Evolutionary conservation across 2,888 invertebrate genomes (phyloP).

Genomic region (Mesochorus sp.): DNA sequence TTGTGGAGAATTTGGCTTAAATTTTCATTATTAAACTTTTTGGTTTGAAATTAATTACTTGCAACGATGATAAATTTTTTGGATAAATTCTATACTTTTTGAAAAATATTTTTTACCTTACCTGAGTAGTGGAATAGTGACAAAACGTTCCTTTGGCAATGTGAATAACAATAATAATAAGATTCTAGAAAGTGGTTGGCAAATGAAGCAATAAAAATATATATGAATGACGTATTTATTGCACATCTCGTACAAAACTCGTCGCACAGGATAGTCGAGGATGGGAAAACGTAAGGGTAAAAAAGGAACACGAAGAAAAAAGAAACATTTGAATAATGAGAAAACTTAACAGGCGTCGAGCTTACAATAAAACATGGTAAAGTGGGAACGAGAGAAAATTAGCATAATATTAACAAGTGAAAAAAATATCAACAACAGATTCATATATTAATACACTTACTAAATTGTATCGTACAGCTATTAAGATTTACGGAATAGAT

Average conservation of each 20-base stretch:
- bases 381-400: conserved; percentile 60
- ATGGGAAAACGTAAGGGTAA: neutral
- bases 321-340: conserved; percentile 57
- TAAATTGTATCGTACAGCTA: conserved; percentile 33
- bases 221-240: conserved; percentile 68
- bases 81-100: no score
- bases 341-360: conserved; percentile 67
- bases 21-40: conserved; percentile 75
- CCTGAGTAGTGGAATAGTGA: no score
- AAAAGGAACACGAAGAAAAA: conserved; percentile 6
- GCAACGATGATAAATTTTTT: no score
- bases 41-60: no score
- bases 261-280: conserved; percentile 60
- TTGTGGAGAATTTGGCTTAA: conserved; percentile 70
- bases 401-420: conserved; percentile 64
- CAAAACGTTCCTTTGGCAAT: neutral
- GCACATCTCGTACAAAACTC: conserved; percentile 64
- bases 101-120: no score
- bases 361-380: conserved; percentile 60
- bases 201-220: neutral
- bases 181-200: neutral
- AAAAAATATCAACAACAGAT: conserved; percentile 69
- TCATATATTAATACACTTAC: conserved; percentile 60
- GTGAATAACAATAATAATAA: neutral
- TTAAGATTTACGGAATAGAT: conserved; percentile 64